A percentile compares a stretch with the other conserved stretches of the same genome.
Conservation (phyloP, 2,797 vertebrate genomes). For the Anas bahamensis region DNA sequence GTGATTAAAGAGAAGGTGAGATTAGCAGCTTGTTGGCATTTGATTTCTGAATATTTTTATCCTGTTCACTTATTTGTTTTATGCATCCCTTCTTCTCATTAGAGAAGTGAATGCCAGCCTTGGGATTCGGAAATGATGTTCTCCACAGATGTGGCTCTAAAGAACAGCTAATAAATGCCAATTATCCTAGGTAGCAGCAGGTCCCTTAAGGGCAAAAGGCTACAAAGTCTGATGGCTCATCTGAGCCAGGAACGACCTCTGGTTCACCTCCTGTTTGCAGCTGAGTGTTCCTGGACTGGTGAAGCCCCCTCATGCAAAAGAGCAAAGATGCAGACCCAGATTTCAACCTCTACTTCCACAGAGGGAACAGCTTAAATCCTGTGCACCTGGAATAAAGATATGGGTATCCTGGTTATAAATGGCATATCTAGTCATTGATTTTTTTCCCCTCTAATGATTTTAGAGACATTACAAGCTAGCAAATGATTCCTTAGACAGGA, state of each 20-base stretch:
- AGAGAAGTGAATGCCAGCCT: conserved; percentile 8
- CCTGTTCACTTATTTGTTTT: not conserved
- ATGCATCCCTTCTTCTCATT: not conserved
- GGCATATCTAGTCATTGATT: not conserved
- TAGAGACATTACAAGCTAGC: not conserved
- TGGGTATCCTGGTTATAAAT: not conserved
- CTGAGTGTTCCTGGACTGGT: not conserved
- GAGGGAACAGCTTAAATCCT: not conserved
- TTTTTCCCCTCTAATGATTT: not conserved
- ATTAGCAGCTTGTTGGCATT: conserved; percentile 12
- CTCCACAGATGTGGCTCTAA: not conserved
- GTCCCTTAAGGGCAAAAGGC: not conserved
- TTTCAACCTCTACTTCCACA: not conserved
- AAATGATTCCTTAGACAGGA: not conserved
- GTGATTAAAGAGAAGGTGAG: not conserved
- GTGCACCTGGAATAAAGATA: not conserved
- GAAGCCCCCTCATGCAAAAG: not conserved
- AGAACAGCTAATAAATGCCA: conserved; percentile 15
- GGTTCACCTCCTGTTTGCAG: not conserved
- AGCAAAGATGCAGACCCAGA: not conserved
- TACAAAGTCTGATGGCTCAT: not conserved
- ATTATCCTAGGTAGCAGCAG: not conserved
- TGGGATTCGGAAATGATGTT: not conserved
- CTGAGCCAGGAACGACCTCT: not conserved
- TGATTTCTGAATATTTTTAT: not conserved